Evolutionary conservation across 2,113 vertebrate species (phyloP).

Genomic region (Vidua macroura): DNA sequence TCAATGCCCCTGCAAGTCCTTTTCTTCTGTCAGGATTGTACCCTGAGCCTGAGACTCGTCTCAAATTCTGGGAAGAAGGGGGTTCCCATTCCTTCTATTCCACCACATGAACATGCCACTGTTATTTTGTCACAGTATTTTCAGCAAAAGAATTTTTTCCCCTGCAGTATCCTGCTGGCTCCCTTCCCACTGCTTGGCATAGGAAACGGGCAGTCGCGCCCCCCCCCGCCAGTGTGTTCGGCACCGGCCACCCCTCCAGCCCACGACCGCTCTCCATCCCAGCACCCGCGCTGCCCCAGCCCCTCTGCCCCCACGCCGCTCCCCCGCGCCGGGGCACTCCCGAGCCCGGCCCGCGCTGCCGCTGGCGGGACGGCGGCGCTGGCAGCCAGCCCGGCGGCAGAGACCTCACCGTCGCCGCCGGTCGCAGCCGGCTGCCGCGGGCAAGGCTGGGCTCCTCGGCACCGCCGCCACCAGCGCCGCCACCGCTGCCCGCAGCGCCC

Average conservation of each 20-base stretch:
- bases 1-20: background rate
- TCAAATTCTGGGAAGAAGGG: background rate
- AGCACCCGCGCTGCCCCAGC: background rate
- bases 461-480: background rate
- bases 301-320: too few species aligned
- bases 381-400: background rate
- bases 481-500: background rate
- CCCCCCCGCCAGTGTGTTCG: fast-evolving
- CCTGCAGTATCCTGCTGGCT: background rate
- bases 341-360: background rate
- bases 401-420: background rate
- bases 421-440: constrained; percentile 24
- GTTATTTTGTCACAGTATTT: background rate
- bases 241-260: background rate
- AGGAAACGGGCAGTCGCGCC: background rate
- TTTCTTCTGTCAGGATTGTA: background rate
- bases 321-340: background rate
- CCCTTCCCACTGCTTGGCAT: background rate
- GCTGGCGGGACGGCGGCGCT: background rate
- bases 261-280: background rate
- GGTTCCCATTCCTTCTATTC: background rate
- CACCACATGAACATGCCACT: background rate
- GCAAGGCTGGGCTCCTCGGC: background rate
- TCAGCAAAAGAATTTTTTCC: background rate
- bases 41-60: background rate